Percentiles rank a stretch among this genome's conserved stretches.
Conservation (phyloP, 2,113 vertebrate species). For the Pangasianodon gigas region DNA sequence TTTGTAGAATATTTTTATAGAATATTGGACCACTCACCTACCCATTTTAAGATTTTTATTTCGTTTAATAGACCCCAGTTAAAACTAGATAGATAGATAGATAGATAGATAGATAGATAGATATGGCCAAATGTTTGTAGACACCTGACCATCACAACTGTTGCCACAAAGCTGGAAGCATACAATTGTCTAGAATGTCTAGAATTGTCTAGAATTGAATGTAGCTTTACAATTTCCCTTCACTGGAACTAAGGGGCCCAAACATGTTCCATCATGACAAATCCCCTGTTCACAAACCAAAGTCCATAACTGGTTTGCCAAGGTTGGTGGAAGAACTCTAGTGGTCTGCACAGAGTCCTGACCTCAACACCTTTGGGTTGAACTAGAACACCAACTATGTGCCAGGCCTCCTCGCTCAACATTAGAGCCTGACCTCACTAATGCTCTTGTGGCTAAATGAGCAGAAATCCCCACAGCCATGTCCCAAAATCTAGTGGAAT, state of each 20-base stretch:
- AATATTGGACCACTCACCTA: neutral
- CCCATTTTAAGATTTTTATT: neutral
- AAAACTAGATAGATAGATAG: neutral
- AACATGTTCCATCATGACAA: neutral
- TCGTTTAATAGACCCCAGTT: neutral
- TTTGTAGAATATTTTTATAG: neutral
- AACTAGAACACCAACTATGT: neutral
- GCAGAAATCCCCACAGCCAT: neutral
- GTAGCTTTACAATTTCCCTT: neutral
- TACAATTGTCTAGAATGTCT: neutral
- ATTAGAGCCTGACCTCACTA: neutral
- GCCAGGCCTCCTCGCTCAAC: neutral
- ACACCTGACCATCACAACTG: neutral
- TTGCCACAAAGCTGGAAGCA: neutral
- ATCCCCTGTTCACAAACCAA: neutral
- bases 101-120: neutral
- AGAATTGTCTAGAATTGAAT: no score
- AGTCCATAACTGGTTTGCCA: neutral
- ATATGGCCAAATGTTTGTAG: neutral
- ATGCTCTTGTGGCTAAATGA: neutral
- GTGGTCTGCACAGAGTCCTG: neutral
- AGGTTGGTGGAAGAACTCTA: neutral
- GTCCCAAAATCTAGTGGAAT: neutral
- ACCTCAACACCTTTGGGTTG: neutral
- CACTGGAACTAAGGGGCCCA: neutral